phyloP scores from a whole-genome alignment of 2,113 vertebrate genomes.

The Corythoichthys haematopterus region DNA sequence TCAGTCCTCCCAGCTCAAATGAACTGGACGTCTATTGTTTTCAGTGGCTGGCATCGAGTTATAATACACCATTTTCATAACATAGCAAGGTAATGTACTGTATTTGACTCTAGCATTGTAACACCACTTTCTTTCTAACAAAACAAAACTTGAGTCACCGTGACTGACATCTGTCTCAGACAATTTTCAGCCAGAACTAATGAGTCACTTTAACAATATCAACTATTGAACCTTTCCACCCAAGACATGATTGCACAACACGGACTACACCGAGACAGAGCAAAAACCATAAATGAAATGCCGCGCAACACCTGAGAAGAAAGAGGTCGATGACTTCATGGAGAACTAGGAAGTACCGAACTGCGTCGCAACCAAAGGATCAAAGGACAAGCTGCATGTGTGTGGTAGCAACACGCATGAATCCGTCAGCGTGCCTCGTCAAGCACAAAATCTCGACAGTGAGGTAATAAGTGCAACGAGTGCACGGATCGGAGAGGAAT shows the following conservation, averaged over 20 bases:
- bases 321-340: constrained; percentile 18
- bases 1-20: no score
- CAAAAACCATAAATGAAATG: constrained; percentile 15
- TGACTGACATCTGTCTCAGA: neutral
- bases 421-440: constrained; percentile 19
- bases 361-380: constrained; percentile 17
- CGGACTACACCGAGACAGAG: constrained; percentile 24
- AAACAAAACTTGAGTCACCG: neutral
- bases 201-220: neutral
- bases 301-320: constrained; percentile 1
- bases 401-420: constrained; percentile 6
- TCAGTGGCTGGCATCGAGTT: no score
- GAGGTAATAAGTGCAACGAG: constrained; percentile 41
- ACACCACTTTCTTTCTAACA: neutral
- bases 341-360: constrained; percentile 16
- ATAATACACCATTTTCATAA: no score
- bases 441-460: constrained; percentile 16
- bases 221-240: constrained; percentile 33
- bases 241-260: constrained; percentile 61
- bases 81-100: neutral
- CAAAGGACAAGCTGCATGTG: constrained; percentile 15
- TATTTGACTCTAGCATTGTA: neutral
- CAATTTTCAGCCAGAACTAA: neutral
- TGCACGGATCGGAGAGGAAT: constrained; percentile 25
- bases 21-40: no score